Evolutionary conservation across 2,797 vertebrate genomes (phyloP), one percentile per base, ranked within the genome.

Genomic region (Toxotes lorentzi): DNA sequence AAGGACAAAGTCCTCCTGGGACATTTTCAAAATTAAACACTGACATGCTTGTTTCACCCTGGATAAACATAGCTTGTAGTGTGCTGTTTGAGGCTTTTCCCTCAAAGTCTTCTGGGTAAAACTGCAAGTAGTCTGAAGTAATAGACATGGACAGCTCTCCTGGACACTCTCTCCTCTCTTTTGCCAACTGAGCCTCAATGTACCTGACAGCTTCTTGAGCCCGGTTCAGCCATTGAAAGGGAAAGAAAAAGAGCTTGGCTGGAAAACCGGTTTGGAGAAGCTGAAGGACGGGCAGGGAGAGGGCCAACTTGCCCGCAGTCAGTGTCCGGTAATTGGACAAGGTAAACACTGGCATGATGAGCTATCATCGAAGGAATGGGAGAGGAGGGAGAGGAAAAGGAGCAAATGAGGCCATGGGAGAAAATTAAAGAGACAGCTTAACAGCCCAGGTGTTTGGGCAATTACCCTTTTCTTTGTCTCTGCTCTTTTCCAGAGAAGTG

Each of bases 131-230:
- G 89, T 93, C 84, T 92, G 91, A 90, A 91, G 92, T 93, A 94
- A 94, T 92, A 75, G 85, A 88, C 88, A 86, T 88, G 86, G 92
- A 93, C 93, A 93, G 92, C 86, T 88, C 90, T 91, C 90, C 89
- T 91, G 92, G 90, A 93, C 88, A 71, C 84, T 76, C 86, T 84
- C 85, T 43, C 50, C 80, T 74, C 63, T 66, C 72, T 35, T 64
- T 41, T 84, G 91, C 92, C 92, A 94, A 78, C 69, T 66, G 83
- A 91, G 91, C 83, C 86, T 92, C 90, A 86, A 73, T 54, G 71
- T 87, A 87, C 90, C 92, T 91, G 93, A 95, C 94, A 95, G 92
- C 81, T 94, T 94, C 90, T 94, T 94, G 94, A 93, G 91, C 88
- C 83, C 7, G 32, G 76, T 91, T 92, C 92, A 94, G 91, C 91